A percentile compares a stretch with the other conserved stretches of the same genome.
These are phyloP conservation scores for Eumacrocentrus americanus DNA, from an alignment of 2,888 invertebrate genomes.

Conservation along the genomic window DNA sequence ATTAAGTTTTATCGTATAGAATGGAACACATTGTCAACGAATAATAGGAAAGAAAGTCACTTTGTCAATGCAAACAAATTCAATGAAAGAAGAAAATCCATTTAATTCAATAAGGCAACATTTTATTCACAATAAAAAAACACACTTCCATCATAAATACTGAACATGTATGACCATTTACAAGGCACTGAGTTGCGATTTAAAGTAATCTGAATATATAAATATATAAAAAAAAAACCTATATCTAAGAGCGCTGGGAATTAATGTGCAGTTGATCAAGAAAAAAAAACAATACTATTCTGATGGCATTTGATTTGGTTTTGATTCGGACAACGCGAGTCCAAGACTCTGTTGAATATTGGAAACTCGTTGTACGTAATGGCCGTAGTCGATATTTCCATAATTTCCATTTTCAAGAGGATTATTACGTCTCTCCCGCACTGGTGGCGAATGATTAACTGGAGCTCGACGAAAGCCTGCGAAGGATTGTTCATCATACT, in stretches of 20 bases:
- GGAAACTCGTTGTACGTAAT: conserved; percentile 44
- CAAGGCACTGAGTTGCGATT: conserved; percentile 47
- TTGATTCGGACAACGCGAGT: conserved; percentile 42
- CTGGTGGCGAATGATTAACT: conserved; percentile 48
- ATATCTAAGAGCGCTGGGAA: background rate
- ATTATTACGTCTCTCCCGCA: conserved; percentile 38
- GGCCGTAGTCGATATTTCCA: conserved; percentile 39
- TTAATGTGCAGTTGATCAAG: background rate
- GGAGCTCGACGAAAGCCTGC: conserved; percentile 34
- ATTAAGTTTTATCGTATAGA: background rate
- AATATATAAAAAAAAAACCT: conserved; percentile 2
- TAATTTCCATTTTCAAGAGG: conserved; percentile 19
- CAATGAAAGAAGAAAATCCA: conserved; percentile 20
- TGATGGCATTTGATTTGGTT: conserved; percentile 9
- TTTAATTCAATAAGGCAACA: conserved; percentile 39
- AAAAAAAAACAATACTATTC: background rate
- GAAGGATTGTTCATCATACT: conserved; percentile 42
- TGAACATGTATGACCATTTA: conserved; percentile 44
- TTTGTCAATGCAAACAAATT: too few species aligned
- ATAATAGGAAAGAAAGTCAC: background rate
- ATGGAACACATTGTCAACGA: background rate
- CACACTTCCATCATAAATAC: conserved; percentile 46
- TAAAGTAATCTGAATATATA: conserved; percentile 17
- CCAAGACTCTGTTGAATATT: conserved; percentile 47
- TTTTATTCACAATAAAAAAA: conserved; percentile 46